Evolutionary conservation across 2,888 invertebrate species (phyloP).

Genomic region (Lysandra bellargus): DNA sequence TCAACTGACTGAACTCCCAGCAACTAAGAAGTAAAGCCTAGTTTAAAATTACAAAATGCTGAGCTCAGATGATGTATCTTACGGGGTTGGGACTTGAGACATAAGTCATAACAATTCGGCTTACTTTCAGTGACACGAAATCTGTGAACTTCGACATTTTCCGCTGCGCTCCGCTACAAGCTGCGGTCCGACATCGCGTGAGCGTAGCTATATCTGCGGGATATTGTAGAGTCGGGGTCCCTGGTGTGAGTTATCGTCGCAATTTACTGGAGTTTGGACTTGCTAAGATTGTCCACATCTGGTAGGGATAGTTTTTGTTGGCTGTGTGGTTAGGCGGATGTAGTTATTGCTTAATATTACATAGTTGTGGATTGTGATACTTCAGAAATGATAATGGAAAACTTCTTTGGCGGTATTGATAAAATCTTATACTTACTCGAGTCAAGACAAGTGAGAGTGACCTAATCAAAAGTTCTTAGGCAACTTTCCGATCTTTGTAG

Average conservation of each 20-base stretch:
- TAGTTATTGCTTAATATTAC: background rate
- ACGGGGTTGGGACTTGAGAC: too few species aligned
- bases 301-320: background rate
- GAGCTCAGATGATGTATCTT: too few species aligned
- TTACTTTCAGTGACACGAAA: too few species aligned
- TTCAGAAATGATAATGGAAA: background rate
- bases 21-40: too few species aligned
- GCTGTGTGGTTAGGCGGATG: background rate
- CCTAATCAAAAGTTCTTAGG: too few species aligned
- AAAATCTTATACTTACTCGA: too few species aligned
- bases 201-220: background rate
- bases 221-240: background rate
- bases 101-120: too few species aligned
- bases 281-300: constrained; percentile 1
- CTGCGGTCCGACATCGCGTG: background rate
- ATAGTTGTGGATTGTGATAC: background rate
- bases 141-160: too few species aligned
- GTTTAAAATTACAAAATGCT: too few species aligned
- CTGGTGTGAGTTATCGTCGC: constrained; percentile 8
- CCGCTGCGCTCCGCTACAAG: background rate
- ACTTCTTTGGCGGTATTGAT: background rate
- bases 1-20: too few species aligned
- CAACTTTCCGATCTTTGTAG: too few species aligned
- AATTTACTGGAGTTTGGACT: constrained; percentile 5
- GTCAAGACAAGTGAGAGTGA: too few species aligned